Percentiles rank a stretch among this genome's conserved stretches.
phyloP scores from a whole-genome alignment of 2,888 invertebrate genomes.

The Drosophila monieri region DNA sequence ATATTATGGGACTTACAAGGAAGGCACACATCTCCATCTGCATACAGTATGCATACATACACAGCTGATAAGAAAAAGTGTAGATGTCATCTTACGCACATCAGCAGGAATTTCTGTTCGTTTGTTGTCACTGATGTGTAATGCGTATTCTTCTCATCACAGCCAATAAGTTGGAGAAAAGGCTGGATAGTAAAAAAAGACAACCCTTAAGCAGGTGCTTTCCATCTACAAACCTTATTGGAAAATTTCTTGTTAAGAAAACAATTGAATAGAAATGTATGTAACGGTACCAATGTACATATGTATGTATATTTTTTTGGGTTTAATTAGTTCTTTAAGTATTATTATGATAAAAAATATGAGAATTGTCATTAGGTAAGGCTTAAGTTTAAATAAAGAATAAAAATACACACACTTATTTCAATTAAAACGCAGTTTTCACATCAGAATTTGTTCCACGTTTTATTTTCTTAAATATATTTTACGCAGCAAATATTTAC shows the following conservation, averaged over 20 bases:
- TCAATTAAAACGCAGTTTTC: too few relatives aligned
- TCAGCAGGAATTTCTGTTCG: neutral
- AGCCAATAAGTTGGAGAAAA: neutral
- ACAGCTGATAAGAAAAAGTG: constrained; percentile 8
- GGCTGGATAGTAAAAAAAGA: neutral
- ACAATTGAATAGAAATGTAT: neutral
- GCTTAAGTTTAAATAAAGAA: too few relatives aligned
- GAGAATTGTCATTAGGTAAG: too few relatives aligned
- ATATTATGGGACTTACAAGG: neutral
- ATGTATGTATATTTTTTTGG: constrained; percentile 3
- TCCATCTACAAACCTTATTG: neutral
- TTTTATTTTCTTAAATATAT: too few relatives aligned
- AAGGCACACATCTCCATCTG: too few relatives aligned
- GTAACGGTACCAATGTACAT: neutral
- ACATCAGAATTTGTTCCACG: too few relatives aligned
- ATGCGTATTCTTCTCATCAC: neutral
- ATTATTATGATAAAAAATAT: neutral
- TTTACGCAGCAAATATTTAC: too few relatives aligned
- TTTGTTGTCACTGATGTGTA: neutral
- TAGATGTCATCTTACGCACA: neutral
- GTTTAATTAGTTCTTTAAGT: neutral
- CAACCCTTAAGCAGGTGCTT: neutral
- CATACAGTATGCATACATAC: neutral
- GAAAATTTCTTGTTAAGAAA: neutral
- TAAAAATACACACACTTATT: too few relatives aligned